Conservation (phyloP, 1,140 invertebrate genomes). For the Drosophila sucinea region DNA sequence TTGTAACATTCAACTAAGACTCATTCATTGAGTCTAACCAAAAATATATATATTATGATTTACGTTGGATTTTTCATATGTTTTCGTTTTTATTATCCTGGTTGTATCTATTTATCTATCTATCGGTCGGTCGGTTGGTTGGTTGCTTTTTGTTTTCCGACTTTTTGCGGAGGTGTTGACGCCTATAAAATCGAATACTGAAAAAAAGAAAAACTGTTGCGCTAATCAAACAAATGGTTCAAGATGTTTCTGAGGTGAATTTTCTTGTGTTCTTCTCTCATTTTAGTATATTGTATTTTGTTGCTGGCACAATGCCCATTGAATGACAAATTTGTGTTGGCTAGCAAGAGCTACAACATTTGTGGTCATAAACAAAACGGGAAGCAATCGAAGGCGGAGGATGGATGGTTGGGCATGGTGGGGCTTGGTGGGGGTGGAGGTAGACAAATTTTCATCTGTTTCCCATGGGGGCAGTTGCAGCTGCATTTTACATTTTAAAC, state of each 20-base stretch:
- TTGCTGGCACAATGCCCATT: constrained; percentile 49
- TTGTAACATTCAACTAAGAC: constrained; percentile 6
- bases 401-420: too few species aligned
- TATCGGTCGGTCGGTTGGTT: background rate
- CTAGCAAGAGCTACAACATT: constrained; percentile 49
- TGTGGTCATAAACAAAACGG: constrained; percentile 47
- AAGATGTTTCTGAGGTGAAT: constrained; percentile 45
- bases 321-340: constrained; percentile 66
- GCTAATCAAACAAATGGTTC: constrained; percentile 61
- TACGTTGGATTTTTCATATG: constrained; percentile 21
- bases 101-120: background rate
- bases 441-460: constrained; percentile 1
- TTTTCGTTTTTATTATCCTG: background rate
- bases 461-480: constrained; percentile 8
- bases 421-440: background rate
- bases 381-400: background rate
- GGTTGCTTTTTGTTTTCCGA: constrained; percentile 6
- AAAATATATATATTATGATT: constrained; percentile 41
- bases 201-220: constrained; percentile 39
- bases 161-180: constrained; percentile 35
- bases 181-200: constrained; percentile 35
- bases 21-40: constrained; percentile 27
- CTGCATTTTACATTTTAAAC: background rate
- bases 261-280: constrained; percentile 10
- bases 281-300: constrained; percentile 9